Evolutionary conservation across 2,888 invertebrate species (phyloP).

Genomic region (Drosophila affinis): DNA sequence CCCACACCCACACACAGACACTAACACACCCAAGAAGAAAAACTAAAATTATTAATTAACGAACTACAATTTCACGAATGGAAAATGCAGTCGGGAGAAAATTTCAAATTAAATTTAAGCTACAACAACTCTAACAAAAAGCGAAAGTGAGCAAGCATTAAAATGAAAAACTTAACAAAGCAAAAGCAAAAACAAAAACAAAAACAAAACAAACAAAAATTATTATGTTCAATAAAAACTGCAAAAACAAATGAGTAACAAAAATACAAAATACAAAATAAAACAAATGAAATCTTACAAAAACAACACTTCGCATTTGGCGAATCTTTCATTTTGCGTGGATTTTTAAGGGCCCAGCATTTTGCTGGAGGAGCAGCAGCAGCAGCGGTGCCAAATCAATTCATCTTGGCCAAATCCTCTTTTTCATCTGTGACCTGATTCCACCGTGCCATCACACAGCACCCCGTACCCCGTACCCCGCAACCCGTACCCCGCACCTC

Average conservation of each 20-base stretch:
- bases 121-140: conserved; percentile 36
- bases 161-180: conserved; percentile 49
- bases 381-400: conserved; percentile 30
- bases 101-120: conserved; percentile 59
- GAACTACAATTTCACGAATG: conserved; percentile 32
- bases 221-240: conserved; percentile 83
- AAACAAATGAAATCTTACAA: conserved; percentile 73
- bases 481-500: not conserved
- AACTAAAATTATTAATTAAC: conserved; percentile 32
- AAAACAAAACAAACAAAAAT: conserved; percentile 66
- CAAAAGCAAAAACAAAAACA: conserved; percentile 43
- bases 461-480: not conserved
- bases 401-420: conserved; percentile 38
- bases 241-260: conserved; percentile 33
- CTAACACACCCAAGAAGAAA: conserved; percentile 5
- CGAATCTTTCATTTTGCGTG: not conserved
- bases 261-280: conserved; percentile 58
- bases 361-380: not conserved
- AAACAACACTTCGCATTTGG: conserved; percentile 9
- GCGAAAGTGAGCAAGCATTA: conserved; percentile 73
- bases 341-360: not conserved
- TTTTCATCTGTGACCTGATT: conserved; percentile 51
- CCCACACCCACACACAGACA: conserved; percentile 22
- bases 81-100: conserved; percentile 51
- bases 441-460: not conserved